Evolutionary conservation across 2,888 invertebrate species (phyloP), one percentile per base, ranked within the genome.

Genomic region (Meliscaeva auricollis): DNA sequence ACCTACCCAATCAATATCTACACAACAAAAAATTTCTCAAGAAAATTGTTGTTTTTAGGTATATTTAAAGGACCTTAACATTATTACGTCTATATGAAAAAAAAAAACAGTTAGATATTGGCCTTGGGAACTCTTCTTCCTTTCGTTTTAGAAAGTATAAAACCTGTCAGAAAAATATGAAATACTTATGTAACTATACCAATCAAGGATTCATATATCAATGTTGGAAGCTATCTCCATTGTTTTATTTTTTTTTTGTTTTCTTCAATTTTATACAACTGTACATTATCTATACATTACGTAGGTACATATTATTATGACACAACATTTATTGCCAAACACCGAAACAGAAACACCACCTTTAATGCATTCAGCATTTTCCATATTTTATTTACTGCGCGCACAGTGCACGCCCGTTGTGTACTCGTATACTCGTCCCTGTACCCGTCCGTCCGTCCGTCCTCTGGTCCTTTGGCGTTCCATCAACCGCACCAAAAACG

Each of bases 281-380:
- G 35, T 11, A 52, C 3, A 30, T 22, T 54, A 54, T 32, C 32
- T 35, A 6, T 32, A 7, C 4, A 32, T 32, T 32, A 32, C 32
- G 7, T 32, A 7, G 32, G 32, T 32, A 35, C 1, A 35, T 56
- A 58, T 58, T 35, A 58, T 32, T 58, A 58, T 38, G 58, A 58
- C 58, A 58, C 58, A 58, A 38, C 58, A 58, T 58, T 58, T 58
- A 60, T 38, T 60, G 20, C 46, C 46, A 30, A 64, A 64, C 26
- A 60, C 41, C 3, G 26, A 26, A 54, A 73, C 73, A 83, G 38
- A 38, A 62, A 41, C 62, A 46, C 62, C 26, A 17, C 62, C 15
- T 44, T 64, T 17, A 26, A 64, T 64, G 62, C 72, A 76, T 77
- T 79, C 73, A 80, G 62, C 80, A 85, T 81, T 69, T 58, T 38